Evolutionary conservation across 1,140 invertebrate species (phyloP).

Genomic region (Drosophila saltans): DNA sequence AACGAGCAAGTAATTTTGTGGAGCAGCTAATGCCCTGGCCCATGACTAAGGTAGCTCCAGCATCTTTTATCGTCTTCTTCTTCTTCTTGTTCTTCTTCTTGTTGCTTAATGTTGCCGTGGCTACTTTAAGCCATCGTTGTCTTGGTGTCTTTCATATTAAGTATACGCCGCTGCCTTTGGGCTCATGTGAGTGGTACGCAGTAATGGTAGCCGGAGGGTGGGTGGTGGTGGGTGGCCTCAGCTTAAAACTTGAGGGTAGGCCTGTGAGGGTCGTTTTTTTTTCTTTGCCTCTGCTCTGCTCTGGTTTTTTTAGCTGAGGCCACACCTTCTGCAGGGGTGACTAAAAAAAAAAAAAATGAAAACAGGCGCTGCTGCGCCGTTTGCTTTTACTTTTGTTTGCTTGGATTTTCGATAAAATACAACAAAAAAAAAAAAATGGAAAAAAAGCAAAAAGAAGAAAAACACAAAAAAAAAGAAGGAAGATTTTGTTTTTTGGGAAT

Average conservation of each 20-base stretch:
- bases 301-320: conserved; percentile 57
- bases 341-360: conserved; percentile 40
- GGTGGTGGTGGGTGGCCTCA: neutral
- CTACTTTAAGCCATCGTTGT: conserved; percentile 69
- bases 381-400: conserved; percentile 82
- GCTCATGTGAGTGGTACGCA: conserved; percentile 42
- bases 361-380: conserved; percentile 37
- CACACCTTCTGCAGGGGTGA: conserved; percentile 83
- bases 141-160: conserved; percentile 61
- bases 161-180: conserved; percentile 58
- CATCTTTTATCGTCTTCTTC: conserved; percentile 32
- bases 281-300: neutral
- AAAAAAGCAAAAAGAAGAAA: conserved; percentile 15
- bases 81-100: conserved; percentile 26
- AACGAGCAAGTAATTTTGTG: conserved; percentile 79
- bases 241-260: conserved; percentile 30
- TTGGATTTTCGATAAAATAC: conserved; percentile 73
- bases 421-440: conserved; percentile 19
- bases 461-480: conserved; percentile 40
- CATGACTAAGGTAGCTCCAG: no score
- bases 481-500: conserved; percentile 25
- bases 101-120: conserved; percentile 61
- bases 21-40: conserved; percentile 56
- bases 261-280: conserved; percentile 66
- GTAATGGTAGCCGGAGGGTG: neutral